Percentiles rank a stretch among this genome's conserved stretches.
These are phyloP conservation scores for Eubasilissa regina DNA, from an alignment of 1,140 invertebrate species.

Conservation along the genomic window DNA sequence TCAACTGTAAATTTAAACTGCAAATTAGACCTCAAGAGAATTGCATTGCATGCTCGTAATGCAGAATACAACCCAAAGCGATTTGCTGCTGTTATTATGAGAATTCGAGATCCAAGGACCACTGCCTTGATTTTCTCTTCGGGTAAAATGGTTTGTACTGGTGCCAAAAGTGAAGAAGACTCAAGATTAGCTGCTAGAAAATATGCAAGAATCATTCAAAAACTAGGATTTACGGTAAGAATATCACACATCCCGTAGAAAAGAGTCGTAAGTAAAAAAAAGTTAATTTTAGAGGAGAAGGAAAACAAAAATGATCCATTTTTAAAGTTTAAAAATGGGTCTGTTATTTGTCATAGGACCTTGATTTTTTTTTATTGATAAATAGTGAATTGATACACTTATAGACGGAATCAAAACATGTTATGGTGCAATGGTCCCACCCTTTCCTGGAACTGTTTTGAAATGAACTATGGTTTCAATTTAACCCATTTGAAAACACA, in stretches of 20 bases:
- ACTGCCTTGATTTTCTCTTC: conserved; percentile 99
- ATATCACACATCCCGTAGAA: conserved; percentile 31
- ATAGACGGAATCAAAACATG: too few species aligned
- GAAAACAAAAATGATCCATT: too few species aligned
- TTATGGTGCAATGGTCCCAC: too few species aligned
- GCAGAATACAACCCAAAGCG: conserved; percentile 99
- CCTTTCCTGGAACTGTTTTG: too few species aligned
- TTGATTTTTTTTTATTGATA: too few species aligned
- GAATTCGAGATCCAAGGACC: conserved; percentile 97
- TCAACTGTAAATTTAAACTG: conserved; percentile 98
- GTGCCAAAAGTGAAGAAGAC: conserved; percentile 99
- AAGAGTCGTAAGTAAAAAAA: too few species aligned
- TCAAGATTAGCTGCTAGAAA: conserved; percentile 97
- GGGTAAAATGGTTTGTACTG: conserved; percentile 99
- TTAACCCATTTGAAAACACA: too few species aligned
- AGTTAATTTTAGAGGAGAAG: too few species aligned
- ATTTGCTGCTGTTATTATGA: conserved; percentile 99
- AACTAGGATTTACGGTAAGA: conserved; percentile 94
- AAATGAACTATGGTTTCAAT: too few species aligned
- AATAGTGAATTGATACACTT: too few species aligned
- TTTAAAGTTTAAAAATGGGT: too few species aligned
- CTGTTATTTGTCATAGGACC: too few species aligned
- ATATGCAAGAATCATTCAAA: conserved; percentile 99
- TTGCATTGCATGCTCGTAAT: conserved; percentile 98
- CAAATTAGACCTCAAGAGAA: conserved; percentile 96